These are phyloP conservation scores for Margaritifera margaritifera DNA, from an alignment of 2,888 invertebrate species.

Conservation along the genomic window DNA sequence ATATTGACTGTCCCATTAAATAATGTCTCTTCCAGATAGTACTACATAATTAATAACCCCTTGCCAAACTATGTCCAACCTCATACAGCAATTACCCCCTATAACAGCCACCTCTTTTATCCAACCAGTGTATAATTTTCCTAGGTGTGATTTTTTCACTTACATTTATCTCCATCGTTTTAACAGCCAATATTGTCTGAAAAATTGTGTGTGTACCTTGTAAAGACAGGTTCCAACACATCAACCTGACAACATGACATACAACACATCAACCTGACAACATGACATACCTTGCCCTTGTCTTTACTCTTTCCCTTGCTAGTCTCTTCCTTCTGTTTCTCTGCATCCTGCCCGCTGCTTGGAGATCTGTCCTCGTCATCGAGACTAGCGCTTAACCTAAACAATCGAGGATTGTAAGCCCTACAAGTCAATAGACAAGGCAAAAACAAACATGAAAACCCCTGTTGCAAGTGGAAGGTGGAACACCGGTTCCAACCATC, in stretches of 20 bases:
- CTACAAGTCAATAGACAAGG: slow-evolving; percentile 46
- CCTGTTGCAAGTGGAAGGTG: slow-evolving; percentile 36
- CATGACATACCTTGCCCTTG: slow-evolving; percentile 37
- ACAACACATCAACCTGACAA: slow-evolving; percentile 10
- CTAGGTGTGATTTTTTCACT: too few relatives aligned
- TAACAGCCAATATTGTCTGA: too few relatives aligned
- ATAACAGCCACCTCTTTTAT: too few relatives aligned
- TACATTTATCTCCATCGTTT: too few relatives aligned
- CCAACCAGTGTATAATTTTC: too few relatives aligned
- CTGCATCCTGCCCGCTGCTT: slow-evolving; percentile 21
- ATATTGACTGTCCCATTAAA: too few relatives aligned
- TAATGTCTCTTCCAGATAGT: too few relatives aligned
- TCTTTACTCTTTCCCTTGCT: slow-evolving; percentile 28
- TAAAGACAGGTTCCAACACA: too few relatives aligned
- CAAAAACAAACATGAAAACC: slow-evolving; percentile 28
- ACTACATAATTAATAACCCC: too few relatives aligned
- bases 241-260: slow-evolving; percentile 1
- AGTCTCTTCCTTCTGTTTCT: slow-evolving; percentile 21
- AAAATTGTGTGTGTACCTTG: too few relatives aligned
- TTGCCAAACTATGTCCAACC: too few relatives aligned
- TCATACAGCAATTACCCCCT: too few relatives aligned
- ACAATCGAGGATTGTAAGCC: slow-evolving; percentile 58
- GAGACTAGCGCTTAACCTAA: slow-evolving; percentile 47
- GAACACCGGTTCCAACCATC: slow-evolving; percentile 2
- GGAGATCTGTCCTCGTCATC: slow-evolving; percentile 13